Base-by-base conservation (phyloP, 2,797 vertebrate genomes). In the Telmatherina bonti region DNA sequence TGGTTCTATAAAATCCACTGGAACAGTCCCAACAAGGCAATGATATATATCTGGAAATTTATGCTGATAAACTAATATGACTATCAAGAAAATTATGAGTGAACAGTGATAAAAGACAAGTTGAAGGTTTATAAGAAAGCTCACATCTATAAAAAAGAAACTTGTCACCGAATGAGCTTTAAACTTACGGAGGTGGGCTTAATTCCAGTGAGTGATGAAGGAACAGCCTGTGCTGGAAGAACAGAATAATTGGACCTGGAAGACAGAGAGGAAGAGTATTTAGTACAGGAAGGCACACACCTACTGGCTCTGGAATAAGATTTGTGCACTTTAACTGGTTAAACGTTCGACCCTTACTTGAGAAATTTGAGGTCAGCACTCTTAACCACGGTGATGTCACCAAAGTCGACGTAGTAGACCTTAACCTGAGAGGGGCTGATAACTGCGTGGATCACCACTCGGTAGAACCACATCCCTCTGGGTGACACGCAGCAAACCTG, bases 151-250 rank as follows among this genome's bases (percentile, higher is more conserved):
- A 30, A 30, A 53, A 41, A 43, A 18, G 5, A 43, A 43, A 18
- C 18, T 1, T 7, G 18, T 43, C 41, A 16, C 18, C 41, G 20
- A 2, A 4, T 26, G 33, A 16, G 12, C 1, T 10, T 47, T 20
- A 33, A n/a, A 74, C 92, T 92, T 83, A 95, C 94, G 52, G 53
- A 54, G 45, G 79, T 15, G 0, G 97, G 96, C 89, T 93, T 95
- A 62, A 98, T 93, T 90, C 94, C 95, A 5, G 93, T 88, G 52
- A 99, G 94, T 38, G 94, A 94, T 68, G 96, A 95, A 0, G 95
- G 97, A 33, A 99, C 93, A 24, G 96, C 97, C 91, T 99, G 98
- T 70, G 96, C 96, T 6, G 97, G 96, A 54, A 99, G 95, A 74
- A 92, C 92, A 30, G 94, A 93, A 77, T 96, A 98, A 85, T 93